Conservation (phyloP, 1,140 invertebrate genomes). For the Drosophila arizonae region DNA sequence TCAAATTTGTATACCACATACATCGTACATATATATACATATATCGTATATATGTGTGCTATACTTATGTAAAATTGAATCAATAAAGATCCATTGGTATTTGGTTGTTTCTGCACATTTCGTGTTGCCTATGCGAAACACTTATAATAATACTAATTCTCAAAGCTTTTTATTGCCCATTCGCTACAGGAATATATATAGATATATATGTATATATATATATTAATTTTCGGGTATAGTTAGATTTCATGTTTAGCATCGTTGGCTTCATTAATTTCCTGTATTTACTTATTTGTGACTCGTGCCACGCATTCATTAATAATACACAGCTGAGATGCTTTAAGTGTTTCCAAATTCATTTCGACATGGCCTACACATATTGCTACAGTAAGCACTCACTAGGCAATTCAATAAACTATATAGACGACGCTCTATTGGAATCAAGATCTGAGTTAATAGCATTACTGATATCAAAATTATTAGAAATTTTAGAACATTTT, state of each 20-base stretch:
- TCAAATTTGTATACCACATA: constrained; percentile 69
- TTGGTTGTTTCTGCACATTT: constrained; percentile 1
- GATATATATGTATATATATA: neutral
- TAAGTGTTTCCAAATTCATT: neutral
- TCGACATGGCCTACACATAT: neutral
- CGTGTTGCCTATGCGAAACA: constrained; percentile 33
- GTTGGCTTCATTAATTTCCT: constrained; percentile 66
- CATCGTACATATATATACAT: constrained; percentile 32
- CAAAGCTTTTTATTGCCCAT: constrained; percentile 58
- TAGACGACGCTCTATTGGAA: neutral
- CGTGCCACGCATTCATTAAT: constrained; percentile 49
- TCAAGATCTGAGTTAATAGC: too few relatives aligned
- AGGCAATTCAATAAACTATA: neutral
- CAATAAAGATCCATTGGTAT: constrained; percentile 35
- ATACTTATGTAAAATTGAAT: constrained; percentile 38
- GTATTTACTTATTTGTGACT: constrained; percentile 64
- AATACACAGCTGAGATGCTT: constrained; percentile 57
- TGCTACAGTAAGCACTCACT: neutral
- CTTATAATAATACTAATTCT: constrained; percentile 69
- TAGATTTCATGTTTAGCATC: constrained; percentile 16
- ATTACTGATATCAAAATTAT: too few relatives aligned
- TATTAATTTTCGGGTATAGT: neutral
- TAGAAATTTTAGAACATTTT: too few relatives aligned
- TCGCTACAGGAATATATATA: neutral
- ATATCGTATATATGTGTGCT: constrained; percentile 1